phyloP scores from a whole-genome alignment of 2,888 invertebrate species.

The Fissipunctia ypsillon region DNA sequence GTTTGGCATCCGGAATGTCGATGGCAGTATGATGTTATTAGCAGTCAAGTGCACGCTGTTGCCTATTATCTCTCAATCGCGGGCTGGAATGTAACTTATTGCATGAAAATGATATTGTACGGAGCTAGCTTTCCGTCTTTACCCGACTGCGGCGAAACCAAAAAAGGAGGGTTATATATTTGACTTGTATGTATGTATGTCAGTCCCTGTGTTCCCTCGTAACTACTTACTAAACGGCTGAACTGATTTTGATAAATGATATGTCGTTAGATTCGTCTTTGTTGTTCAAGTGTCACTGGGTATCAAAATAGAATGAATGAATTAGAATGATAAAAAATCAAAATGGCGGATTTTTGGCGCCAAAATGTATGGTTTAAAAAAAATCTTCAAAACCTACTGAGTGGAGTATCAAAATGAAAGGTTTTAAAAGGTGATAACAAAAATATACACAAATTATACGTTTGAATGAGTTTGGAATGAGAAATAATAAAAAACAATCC shows the following conservation, averaged over 20 bases:
- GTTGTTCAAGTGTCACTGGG: too few relatives aligned
- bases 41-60: conserved; percentile 32
- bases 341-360: too few relatives aligned
- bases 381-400: too few relatives aligned
- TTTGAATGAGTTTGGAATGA: too few relatives aligned
- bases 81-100: conserved; percentile 9
- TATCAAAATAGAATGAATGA: too few relatives aligned
- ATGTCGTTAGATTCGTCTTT: not conserved
- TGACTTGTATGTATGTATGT: not conserved
- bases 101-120: not conserved
- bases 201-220: not conserved
- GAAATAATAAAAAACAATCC: too few relatives aligned
- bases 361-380: too few relatives aligned
- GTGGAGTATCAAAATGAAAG: too few relatives aligned
- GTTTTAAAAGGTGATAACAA: too few relatives aligned
- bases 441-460: too few relatives aligned
- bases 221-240: not conserved
- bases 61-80: conserved; percentile 32
- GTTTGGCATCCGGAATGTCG: conserved; percentile 32
- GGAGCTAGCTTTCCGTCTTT: not conserved
- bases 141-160: not conserved
- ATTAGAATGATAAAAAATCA: too few relatives aligned
- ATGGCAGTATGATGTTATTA: conserved; percentile 36
- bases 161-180: not conserved
- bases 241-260: not conserved